Evolutionary conservation across 2,113 vertebrate genomes (phyloP), one percentile per base, ranked within the genome.

Genomic region (Oceanodroma tethys): DNA sequence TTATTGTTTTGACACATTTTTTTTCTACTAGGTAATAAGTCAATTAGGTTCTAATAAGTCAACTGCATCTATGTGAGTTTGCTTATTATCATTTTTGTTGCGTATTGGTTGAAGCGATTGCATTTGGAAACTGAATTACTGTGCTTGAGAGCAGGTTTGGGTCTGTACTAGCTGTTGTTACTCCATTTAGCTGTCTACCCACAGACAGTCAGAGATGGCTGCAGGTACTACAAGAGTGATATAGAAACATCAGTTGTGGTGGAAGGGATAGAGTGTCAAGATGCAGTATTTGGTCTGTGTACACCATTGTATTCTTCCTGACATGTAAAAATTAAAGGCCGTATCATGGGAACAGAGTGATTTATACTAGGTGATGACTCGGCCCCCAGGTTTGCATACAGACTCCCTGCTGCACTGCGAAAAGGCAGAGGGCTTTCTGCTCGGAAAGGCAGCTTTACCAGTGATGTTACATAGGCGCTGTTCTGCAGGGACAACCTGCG

Each of bases 1-100:
- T 95, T 89, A 78, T 81, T 84, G 36, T 72, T 96, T 72, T 74
- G 76, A 66, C 42, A 45, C 17, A 86, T 89, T 96, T 55, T 89
- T 94, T 93, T 96, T 88, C 56, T 75, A 43, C 32, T 79, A 68
- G 30, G 10, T 67, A 81, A 34, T 81, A 71, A 72, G 36, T 45
- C 1, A 5, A 13, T n/a, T 80, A 73, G 9, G 7, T 83, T 80
- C 53, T 91, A 73, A 4, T 32, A 81, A 86, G 70, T 62, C 62
- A 58, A 42, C 50, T 47, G n/a, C 16, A 78, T 84, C 34, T 67
- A 6, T 71, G 26, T 94, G 40, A 58, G 62, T 94, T 71, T 88
- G 22, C 73, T 89, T 72, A 25, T 55, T 72, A 8, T 74, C 0
- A 53, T 67, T 81, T 74, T 87, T 86, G 50, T 65, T 88, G 36